phyloP scores from a whole-genome alignment of 1,140 invertebrate species.

The Brachionus koreanus region DNA sequence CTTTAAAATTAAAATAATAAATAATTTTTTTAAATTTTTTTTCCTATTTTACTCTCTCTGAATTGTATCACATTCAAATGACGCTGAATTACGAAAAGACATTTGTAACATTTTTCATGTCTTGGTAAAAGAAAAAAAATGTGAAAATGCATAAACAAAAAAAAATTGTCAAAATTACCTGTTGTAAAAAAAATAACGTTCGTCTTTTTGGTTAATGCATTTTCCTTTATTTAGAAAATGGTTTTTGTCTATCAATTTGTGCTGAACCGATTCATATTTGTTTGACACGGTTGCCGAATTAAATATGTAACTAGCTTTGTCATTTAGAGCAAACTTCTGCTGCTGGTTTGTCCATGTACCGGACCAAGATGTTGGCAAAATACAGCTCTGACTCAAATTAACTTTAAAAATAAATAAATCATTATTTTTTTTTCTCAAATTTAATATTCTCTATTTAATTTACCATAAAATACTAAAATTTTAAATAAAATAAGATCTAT shows the following conservation, averaged over 20 bases:
- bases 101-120: conserved; percentile 5
- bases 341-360: conserved; percentile 17
- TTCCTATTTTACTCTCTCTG: conserved; percentile 18
- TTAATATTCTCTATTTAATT: background rate
- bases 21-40: background rate
- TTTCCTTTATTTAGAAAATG: conserved; percentile 8
- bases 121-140: background rate
- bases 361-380: background rate
- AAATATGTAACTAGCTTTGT: background rate
- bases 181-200: background rate
- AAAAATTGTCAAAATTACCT: background rate
- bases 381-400: background rate
- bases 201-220: conserved; percentile 2
- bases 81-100: conserved; percentile 25
- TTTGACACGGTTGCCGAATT: conserved; percentile 6
- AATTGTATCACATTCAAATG: conserved; percentile 36
- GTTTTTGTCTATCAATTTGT: background rate
- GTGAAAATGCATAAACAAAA: background rate
- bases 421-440: background rate
- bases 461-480: background rate
- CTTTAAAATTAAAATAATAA: background rate
- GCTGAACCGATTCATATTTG: background rate
- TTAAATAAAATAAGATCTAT: background rate
- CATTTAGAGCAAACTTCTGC: background rate
- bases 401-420: background rate